Evolutionary conservation across 2,113 vertebrate genomes (phyloP).

Genomic region (Coturnix japonica): DNA sequence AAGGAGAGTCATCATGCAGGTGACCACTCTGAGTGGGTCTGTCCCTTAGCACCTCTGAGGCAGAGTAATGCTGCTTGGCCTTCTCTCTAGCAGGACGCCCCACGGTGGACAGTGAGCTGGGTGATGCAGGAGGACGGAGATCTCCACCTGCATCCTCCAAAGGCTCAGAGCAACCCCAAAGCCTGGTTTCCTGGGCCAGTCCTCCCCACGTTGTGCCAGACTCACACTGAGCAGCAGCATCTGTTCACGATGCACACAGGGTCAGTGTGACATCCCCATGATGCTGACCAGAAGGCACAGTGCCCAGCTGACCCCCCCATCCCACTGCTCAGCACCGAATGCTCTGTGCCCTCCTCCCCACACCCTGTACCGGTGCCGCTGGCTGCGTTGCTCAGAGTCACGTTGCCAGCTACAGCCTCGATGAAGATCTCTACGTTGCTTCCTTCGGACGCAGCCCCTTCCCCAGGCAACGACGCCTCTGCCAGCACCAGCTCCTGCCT

Average conservation of each 20-base stretch:
- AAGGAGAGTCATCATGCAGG: neutral
- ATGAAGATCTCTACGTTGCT: constrained; percentile 76
- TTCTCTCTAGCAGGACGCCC: neutral
- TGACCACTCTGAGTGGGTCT: accelerated
- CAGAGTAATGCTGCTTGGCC: neutral
- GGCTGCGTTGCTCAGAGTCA: constrained; percentile 47
- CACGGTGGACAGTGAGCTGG: accelerated
- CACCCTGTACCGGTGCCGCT: constrained; percentile 41
- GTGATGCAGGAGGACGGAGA: neutral
- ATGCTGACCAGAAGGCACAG: neutral
- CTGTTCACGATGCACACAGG: accelerated
- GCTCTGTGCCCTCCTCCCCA: neutral
- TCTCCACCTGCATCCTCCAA: neutral
- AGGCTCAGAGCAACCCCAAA: accelerated
- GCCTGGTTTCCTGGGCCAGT: accelerated
- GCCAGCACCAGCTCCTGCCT: constrained; percentile 70
- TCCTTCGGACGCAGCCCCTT: constrained; percentile 47
- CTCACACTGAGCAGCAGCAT: neutral
- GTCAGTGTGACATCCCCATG: neutral
- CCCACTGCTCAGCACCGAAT: accelerated
- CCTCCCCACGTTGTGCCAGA: neutral
- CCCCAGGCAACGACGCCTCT: constrained; percentile 51
- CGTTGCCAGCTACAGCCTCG: constrained; percentile 71
- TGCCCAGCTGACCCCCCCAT: neutral
- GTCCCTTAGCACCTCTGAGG: neutral